phyloP scores from a whole-genome alignment of 2,797 vertebrate genomes.

The Chaetophractus vellerosus region DNA sequence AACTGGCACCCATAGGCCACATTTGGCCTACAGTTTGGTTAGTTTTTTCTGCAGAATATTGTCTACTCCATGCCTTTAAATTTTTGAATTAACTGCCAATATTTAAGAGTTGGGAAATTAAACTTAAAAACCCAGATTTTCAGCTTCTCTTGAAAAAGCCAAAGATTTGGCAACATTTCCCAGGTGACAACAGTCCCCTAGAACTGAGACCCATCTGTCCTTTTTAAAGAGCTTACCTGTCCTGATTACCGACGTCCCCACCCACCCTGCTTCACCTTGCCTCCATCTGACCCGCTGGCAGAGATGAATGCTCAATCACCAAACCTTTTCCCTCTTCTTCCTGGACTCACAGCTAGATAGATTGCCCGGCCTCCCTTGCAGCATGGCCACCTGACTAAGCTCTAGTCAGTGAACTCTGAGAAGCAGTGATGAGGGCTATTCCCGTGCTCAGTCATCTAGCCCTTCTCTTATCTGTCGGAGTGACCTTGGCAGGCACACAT shows the following conservation, averaged over 20 bases:
- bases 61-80: background rate
- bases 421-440: background rate
- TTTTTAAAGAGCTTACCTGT: background rate
- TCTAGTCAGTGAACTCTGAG: background rate
- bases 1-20: background rate
- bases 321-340: background rate
- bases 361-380: background rate
- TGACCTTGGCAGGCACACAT: background rate
- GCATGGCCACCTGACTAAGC: background rate
- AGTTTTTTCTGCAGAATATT: background rate
- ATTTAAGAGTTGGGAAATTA: constrained; percentile 55
- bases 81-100: constrained; percentile 10
- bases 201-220: background rate
- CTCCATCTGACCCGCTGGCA: background rate
- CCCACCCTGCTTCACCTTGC: background rate
- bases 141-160: constrained; percentile 21
- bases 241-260: background rate
- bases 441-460: background rate
- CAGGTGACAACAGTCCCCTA: background rate
- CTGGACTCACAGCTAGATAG: background rate
- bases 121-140: background rate
- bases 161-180: background rate
- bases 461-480: background rate
- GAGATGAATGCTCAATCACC: background rate
- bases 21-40: background rate